A percentile compares a stretch with the other conserved stretches of the same genome.
Conservation (phyloP, 2,113 vertebrate species). For the Turnix velox region DNA sequence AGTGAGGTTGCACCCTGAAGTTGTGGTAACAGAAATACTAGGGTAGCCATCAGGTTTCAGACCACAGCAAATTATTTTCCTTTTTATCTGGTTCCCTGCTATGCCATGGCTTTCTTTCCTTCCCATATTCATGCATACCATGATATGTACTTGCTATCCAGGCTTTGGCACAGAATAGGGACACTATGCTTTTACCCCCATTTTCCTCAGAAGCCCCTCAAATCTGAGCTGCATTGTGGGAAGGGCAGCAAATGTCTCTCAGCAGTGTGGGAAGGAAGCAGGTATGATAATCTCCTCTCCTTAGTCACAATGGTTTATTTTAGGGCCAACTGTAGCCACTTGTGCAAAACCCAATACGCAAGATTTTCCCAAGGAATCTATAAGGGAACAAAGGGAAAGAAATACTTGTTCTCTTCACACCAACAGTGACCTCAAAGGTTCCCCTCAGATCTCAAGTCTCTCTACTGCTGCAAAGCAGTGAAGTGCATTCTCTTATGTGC, state of each 20-base stretch:
- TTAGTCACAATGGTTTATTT: constrained; percentile 15
- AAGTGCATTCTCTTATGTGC: neutral
- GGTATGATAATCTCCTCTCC: neutral
- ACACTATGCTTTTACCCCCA: neutral
- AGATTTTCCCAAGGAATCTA: neutral
- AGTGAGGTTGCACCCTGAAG: neutral
- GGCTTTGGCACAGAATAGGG: neutral
- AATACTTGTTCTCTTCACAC: neutral
- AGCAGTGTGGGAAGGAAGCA: neutral
- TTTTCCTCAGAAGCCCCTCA: neutral
- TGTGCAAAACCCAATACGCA: neutral
- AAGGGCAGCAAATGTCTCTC: neutral
- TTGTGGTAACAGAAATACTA: neutral
- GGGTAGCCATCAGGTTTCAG: neutral
- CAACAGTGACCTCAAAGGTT: neutral
- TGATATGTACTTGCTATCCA: neutral
- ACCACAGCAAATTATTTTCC: neutral
- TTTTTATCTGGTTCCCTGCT: neutral
- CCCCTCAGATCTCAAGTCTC: neutral
- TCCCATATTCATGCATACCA: neutral
- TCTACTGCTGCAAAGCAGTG: neutral
- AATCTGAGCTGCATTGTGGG: neutral
- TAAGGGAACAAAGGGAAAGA: neutral
- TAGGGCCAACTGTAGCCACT: neutral
- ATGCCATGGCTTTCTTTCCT: neutral